Percentiles rank a stretch among this genome's conserved stretches.
Conservation (phyloP, 2,888 invertebrate species). For the Rotaria macrura region DNA sequence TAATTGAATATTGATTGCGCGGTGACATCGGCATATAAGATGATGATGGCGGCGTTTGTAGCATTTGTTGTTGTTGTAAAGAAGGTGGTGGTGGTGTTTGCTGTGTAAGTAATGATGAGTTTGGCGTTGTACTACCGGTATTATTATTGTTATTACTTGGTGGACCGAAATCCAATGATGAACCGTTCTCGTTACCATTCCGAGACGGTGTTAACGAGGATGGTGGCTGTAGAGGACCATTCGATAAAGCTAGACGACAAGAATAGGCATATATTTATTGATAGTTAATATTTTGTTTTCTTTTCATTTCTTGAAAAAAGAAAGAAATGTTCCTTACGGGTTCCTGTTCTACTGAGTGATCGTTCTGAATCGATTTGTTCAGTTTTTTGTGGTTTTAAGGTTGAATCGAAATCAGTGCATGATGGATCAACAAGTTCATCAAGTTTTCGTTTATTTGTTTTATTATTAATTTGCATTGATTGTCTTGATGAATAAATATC, state of each 20-base stretch:
- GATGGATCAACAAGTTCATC: conserved; percentile 14
- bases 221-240: background rate
- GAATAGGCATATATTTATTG: no score
- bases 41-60: background rate
- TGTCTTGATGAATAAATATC: background rate
- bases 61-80: background rate
- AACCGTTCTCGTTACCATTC: background rate
- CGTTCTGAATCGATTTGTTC: background rate
- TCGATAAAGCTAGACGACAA: background rate
- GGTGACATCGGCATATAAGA: conserved; percentile 17
- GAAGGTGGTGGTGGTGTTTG: conserved; percentile 10
- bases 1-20: background rate
- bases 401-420: background rate
- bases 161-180: background rate
- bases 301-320: no score
- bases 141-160: background rate
- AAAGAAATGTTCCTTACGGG: background rate
- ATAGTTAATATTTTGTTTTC: no score
- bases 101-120: background rate
- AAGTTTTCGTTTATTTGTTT: conserved; percentile 10
- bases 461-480: background rate
- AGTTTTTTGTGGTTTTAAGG: background rate
- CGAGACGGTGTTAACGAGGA: background rate
- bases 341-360: conserved; percentile 4
- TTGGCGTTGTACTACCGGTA: background rate